Percentiles rank a stretch among this genome's conserved stretches.
Conservation (phyloP, 53 echinoderm and acorn worm species). For the Holothuria leucospilota region DNA sequence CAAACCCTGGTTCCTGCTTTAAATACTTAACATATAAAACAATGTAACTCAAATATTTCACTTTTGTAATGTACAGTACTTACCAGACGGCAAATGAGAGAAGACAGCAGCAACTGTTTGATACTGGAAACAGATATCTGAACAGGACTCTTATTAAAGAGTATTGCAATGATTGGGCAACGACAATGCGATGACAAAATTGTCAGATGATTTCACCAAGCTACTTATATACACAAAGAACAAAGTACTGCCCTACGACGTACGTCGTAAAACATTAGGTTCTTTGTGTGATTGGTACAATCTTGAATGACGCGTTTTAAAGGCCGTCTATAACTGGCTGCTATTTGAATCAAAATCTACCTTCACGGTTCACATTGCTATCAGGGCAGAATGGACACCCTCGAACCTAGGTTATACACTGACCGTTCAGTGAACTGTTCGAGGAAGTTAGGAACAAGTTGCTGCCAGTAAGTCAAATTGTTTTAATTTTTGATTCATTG, state of each 20-base stretch:
- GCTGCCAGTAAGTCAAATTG: no score
- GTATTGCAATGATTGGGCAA: not conserved
- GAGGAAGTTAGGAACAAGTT: not conserved
- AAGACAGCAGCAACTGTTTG: not conserved
- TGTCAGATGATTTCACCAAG: not conserved
- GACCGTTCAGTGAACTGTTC: conserved; percentile 15
- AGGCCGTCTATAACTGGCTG: not conserved
- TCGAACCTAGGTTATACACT: not conserved
- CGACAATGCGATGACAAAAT: not conserved
- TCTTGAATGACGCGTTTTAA: not conserved
- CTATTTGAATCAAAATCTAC: not conserved
- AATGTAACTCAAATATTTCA: not conserved
- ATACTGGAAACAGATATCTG: conserved; percentile 10
- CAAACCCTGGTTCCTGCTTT: not conserved
- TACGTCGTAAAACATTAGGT: not conserved
- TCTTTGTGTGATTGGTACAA: not conserved
- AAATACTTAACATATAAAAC: not conserved
- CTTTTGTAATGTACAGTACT: not conserved
- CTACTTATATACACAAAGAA: conserved; percentile 1
- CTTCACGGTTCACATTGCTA: not conserved
- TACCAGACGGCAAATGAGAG: conserved; percentile 2
- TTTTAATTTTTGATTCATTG: no score
- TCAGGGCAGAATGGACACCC: not conserved
- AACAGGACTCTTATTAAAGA: not conserved
- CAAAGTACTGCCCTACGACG: not conserved